A percentile compares a stretch with the other conserved stretches of the same genome.
phyloP scores from a whole-genome alignment of 1,140 invertebrate genomes.

The Andrena cerasifolii region DNA sequence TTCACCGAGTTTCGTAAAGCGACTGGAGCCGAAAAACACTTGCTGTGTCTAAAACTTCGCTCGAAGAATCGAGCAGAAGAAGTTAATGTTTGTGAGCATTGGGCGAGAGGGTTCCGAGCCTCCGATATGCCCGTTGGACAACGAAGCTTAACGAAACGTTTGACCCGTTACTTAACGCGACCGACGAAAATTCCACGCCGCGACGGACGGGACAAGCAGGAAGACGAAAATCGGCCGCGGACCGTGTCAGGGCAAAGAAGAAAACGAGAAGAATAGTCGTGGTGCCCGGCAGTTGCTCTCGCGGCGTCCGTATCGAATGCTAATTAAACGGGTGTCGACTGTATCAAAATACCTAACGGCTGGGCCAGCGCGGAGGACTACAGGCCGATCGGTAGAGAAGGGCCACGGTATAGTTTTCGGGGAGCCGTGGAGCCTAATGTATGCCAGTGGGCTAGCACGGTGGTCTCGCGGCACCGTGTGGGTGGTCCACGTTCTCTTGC shows the following conservation, averaged over 20 bases:
- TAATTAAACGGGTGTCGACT: conserved; percentile 81
- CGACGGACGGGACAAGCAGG: conserved; percentile 7
- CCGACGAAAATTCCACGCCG: conserved; percentile 5
- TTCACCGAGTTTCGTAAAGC: background rate
- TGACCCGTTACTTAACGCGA: background rate
- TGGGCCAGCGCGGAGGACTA: conserved; percentile 48
- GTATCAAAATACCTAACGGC: conserved; percentile 80
- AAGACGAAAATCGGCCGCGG: conserved; percentile 57
- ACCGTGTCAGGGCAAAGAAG: conserved; percentile 48
- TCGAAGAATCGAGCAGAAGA: background rate
- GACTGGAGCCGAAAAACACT: too few species aligned
- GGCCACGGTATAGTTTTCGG: conserved; percentile 74
- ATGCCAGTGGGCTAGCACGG: conserved; percentile 82
- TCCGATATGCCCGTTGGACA: too few species aligned
- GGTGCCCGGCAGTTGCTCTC: conserved; percentile 65
- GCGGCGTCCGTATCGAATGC: conserved; percentile 79
- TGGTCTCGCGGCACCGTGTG: conserved; percentile 81
- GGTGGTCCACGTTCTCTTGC: conserved; percentile 81
- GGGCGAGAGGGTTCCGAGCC: too few species aligned
- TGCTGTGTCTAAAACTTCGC: too few species aligned
- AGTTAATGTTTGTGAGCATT: background rate
- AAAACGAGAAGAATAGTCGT: conserved; percentile 43
- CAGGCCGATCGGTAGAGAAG: conserved; percentile 59
- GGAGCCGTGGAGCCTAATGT: conserved; percentile 80
- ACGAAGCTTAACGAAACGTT: conserved; percentile 21